Conservation (phyloP, 2,797 vertebrate genomes). For the Anomalospiza imberbis region DNA sequence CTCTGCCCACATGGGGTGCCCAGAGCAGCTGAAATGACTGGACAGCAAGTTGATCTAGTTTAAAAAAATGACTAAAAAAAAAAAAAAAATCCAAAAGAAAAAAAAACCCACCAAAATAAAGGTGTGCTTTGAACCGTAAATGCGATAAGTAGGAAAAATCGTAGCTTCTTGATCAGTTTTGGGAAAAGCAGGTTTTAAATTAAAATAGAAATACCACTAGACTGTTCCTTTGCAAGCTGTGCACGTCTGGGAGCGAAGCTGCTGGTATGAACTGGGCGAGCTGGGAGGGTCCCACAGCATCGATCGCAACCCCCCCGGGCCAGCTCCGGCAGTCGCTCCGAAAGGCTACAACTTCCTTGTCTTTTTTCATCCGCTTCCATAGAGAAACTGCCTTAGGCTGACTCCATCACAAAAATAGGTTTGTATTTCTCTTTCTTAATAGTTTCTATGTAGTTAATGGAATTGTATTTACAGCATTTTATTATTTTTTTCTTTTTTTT, state of each 20-base stretch:
- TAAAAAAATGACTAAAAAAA: constrained; percentile 50
- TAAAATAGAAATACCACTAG: constrained; percentile 68
- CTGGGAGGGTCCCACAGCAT: constrained; percentile 66
- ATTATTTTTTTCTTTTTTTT: constrained; percentile 80
- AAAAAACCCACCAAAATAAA: constrained; percentile 34
- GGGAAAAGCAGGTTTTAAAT: constrained; percentile 76
- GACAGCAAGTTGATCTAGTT: constrained; percentile 81
- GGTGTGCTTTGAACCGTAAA: constrained; percentile 91
- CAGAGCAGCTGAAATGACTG: constrained; percentile 85
- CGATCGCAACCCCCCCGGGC: constrained; percentile 72
- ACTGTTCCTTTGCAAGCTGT: constrained; percentile 78
- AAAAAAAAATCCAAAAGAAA: not conserved
- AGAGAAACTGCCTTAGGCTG: constrained; percentile 87
- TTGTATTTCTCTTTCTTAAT: constrained; percentile 87
- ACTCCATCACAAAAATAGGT: constrained; percentile 98
- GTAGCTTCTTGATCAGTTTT: constrained; percentile 72
- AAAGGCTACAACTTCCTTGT: constrained; percentile 40
- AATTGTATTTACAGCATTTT: constrained; percentile 94
- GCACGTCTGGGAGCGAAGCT: constrained; percentile 79
- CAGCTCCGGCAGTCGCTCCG: constrained; percentile 74
- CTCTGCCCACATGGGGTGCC: not conserved
- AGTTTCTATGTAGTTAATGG: constrained; percentile 95
- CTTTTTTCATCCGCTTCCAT: constrained; percentile 41
- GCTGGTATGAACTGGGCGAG: constrained; percentile 88
- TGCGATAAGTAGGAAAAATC: constrained; percentile 74